Conservation (phyloP, 2,888 invertebrate genomes). For the Hyposoter dolosus region DNA sequence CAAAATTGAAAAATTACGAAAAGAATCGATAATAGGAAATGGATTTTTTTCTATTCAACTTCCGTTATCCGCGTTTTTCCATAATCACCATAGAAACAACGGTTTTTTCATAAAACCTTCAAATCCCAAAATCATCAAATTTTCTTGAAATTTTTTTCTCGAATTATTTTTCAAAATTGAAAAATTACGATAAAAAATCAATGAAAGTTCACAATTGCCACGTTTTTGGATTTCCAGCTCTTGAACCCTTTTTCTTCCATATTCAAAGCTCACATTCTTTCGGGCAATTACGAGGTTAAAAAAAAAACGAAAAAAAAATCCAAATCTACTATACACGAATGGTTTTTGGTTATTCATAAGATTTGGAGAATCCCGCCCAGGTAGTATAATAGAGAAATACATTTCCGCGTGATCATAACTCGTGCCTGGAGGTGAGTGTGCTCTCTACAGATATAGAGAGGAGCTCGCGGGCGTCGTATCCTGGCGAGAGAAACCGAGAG, state of each 20-base stretch:
- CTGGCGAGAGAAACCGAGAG: constrained; percentile 75
- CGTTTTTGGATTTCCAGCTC: neutral
- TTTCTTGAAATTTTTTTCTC: too few species aligned
- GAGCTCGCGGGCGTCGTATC: constrained; percentile 5
- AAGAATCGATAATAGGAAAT: constrained; percentile 6
- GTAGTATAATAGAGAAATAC: constrained; percentile 62
- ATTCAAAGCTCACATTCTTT: neutral
- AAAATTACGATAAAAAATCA: neutral
- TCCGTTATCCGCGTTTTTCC: too few species aligned
- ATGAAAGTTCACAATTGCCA: neutral
- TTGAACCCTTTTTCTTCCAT: neutral
- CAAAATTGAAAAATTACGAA: neutral
- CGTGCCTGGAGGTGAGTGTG: constrained; percentile 35
- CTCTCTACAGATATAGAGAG: constrained; percentile 21
- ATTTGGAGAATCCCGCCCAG: constrained; percentile 68
- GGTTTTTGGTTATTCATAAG: constrained; percentile 34
- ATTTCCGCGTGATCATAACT: constrained; percentile 54
- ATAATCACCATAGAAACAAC: neutral
- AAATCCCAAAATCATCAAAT: too few species aligned
- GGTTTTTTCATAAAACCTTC: neutral
- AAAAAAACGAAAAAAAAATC: neutral
- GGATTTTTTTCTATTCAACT: constrained; percentile 7
- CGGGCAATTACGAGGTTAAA: neutral
- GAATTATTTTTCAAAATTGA: too few species aligned
- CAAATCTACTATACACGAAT: neutral